Conservation (phyloP, 2,113 vertebrate species). For the Hemiscyllium ocellatum region DNA sequence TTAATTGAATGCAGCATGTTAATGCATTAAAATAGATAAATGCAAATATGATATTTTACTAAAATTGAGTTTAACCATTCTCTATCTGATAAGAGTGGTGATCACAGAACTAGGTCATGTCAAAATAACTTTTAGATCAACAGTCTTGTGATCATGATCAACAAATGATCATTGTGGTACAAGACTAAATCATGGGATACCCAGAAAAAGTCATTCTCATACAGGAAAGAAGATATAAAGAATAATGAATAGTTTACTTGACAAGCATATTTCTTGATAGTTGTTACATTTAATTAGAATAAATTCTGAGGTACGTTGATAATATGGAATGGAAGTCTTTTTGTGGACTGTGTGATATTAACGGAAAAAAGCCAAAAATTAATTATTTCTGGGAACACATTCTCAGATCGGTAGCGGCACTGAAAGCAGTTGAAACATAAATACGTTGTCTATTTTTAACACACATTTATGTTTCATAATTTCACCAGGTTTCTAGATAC, state of each 20-base stretch:
- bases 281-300: background rate
- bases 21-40: background rate
- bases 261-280: background rate
- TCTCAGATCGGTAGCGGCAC: background rate
- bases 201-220: background rate
- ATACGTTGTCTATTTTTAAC: background rate
- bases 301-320: background rate
- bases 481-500: background rate
- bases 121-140: background rate
- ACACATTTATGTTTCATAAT: background rate
- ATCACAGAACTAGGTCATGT: background rate
- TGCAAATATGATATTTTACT: background rate
- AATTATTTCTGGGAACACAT: background rate
- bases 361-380: background rate
- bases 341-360: background rate
- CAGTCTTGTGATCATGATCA: slow-evolving; percentile 2
- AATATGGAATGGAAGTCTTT: background rate
- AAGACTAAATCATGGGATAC: background rate
- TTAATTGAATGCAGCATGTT: background rate
- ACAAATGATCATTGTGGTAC: background rate
- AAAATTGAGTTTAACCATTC: background rate
- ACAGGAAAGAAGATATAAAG: background rate
- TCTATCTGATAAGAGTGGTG: background rate
- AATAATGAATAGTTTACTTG: background rate
- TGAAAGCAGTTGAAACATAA: background rate